Evolutionary conservation across 2,797 vertebrate species (phyloP).

Genomic region (Sebastes paucispinis): DNA sequence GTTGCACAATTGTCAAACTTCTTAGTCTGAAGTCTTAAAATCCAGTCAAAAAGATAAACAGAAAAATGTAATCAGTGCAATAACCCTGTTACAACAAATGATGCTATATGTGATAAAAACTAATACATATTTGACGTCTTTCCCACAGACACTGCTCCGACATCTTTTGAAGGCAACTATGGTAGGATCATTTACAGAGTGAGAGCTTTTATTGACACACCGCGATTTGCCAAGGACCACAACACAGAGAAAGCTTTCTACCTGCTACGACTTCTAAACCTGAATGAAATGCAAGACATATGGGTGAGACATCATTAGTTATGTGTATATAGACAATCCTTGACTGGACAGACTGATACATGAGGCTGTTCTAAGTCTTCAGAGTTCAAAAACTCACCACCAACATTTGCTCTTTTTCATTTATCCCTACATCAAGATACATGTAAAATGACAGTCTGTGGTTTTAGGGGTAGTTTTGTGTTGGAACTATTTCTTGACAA

Average conservation of each 20-base stretch:
- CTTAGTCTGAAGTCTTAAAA: neutral
- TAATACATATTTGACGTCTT: neutral
- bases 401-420: neutral
- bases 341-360: neutral
- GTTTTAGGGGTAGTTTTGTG: neutral
- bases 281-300: slow-evolving; percentile 92
- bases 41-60: neutral
- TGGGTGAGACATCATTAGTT: slow-evolving; percentile 81
- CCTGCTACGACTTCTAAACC: slow-evolving; percentile 88
- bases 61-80: neutral
- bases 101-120: neutral
- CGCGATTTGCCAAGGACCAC: slow-evolving; percentile 93
- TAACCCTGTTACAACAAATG: neutral
- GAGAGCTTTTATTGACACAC: slow-evolving; percentile 90
- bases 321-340: neutral
- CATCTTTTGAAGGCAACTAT: slow-evolving; percentile 94
- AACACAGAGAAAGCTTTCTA: slow-evolving; percentile 88
- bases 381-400: neutral
- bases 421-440: neutral
- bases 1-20: neutral
- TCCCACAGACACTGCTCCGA: slow-evolving; percentile 86
- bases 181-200: slow-evolving; percentile 91
- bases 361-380: neutral
- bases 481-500: neutral
- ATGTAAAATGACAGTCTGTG: neutral